Percentiles rank a stretch among this genome's conserved stretches.
phyloP scores from a whole-genome alignment of 2,113 vertebrate genomes.

The Perccottus glenii region DNA sequence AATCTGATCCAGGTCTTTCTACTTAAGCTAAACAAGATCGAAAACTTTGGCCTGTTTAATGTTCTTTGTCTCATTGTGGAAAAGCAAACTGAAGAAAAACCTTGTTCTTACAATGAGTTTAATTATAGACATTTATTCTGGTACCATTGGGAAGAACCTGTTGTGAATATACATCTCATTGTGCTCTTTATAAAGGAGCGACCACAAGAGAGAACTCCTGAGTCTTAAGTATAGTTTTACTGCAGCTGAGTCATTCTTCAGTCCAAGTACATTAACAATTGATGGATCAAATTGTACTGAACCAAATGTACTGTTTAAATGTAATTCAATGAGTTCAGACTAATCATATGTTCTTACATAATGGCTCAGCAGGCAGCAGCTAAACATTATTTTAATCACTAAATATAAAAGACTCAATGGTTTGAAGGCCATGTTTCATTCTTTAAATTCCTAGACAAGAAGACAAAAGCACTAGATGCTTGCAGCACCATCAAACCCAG shows the following conservation, averaged over 20 bases:
- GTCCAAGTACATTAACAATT: not conserved
- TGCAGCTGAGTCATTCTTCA: not conserved
- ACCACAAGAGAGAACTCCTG: not conserved
- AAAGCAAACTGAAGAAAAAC: not conserved
- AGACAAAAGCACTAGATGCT: too few species aligned
- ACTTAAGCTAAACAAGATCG: slow-evolving; percentile 9
- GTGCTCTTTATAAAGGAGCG: too few species aligned
- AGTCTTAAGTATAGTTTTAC: not conserved
- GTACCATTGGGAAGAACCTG: not conserved
- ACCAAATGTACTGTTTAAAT: not conserved
- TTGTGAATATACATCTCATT: not conserved
- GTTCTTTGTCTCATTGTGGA: not conserved
- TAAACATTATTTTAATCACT: not conserved
- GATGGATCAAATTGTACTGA: not conserved
- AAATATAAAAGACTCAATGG: not conserved
- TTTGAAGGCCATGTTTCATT: too few species aligned
- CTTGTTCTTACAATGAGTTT: not conserved
- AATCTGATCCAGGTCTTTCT: slow-evolving; percentile 2
- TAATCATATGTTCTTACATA: not conserved
- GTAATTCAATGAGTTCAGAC: not conserved
- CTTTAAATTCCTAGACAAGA: too few species aligned
- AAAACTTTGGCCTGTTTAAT: slow-evolving; percentile 8
- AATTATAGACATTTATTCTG: slow-evolving; percentile 4
- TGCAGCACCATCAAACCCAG: too few species aligned
- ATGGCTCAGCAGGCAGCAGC: not conserved